Base-by-base conservation (phyloP, 1,140 invertebrate species). In the Drosophila paulistorum region DNA sequence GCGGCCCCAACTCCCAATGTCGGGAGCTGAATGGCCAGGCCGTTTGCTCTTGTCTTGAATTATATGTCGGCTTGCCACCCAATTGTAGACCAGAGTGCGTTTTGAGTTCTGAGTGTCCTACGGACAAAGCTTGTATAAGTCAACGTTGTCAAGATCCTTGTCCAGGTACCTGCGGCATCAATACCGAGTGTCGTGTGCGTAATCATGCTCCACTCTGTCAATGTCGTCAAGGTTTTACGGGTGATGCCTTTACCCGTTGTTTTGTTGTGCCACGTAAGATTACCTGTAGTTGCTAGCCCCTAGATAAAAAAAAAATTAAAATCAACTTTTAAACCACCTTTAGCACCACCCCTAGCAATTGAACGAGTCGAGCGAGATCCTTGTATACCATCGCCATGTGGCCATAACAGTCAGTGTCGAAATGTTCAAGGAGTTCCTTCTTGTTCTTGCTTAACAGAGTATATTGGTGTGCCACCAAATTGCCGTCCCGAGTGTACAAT, bases 401-500 rank as follows among this genome's bases (percentile, higher is more conserved):
- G 95, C 13, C 94, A 95, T 1, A 97, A 97, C 91, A 96, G 95
- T 81, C 93, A 95, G 77, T 97, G 96, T 91, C 94, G 94, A 69
- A 95, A 94, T 67, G 92, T 94, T 17, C 94, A 95, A 60, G 96
- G 96, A 68, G 95, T 96, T 74, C 95, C 96, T 1, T 95, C 96
- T 3, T 98, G 97, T 81, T 95, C 96, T 41, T 97, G 96, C 81
- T 87, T 96, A 33, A 93, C 94, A 70, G 95, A 95, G 20, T 97
- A 96, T 80, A 93, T 96, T 66, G 96, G 96, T 26, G 93, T 94
- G 11, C 96, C 96, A 42, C 96, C 96, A 54, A 93, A 94, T 45
- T 97, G 96, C 78, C 93, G 95, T 91, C 96, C 96, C n/a, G 96
- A 98, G 92, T 98, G 97, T 91, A 92, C 97, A 26, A 95, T 97